A percentile compares a stretch with the other conserved stretches of the same genome.
phyloP scores from a whole-genome alignment of 1,140 invertebrate genomes.

The Vanessa tameamea region DNA sequence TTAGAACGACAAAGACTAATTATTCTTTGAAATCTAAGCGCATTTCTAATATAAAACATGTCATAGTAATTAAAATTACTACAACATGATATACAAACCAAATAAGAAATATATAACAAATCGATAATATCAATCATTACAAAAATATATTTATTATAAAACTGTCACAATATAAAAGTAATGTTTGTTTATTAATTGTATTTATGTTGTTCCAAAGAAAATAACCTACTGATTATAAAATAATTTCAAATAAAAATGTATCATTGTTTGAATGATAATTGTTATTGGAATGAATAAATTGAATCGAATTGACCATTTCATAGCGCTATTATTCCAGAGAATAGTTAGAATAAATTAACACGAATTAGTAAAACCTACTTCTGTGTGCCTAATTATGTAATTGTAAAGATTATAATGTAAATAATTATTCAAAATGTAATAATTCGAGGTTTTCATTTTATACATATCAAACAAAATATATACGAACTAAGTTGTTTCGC shows the following conservation, averaged over 20 bases:
- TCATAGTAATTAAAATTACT: neutral
- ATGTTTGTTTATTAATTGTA: too few relatives aligned
- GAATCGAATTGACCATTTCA: neutral
- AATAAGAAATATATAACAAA: too few relatives aligned
- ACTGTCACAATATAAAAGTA: too few relatives aligned
- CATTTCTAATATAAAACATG: neutral
- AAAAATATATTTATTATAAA: too few relatives aligned
- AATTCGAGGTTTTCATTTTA: slow-evolving; percentile 74
- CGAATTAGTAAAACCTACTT: slow-evolving; percentile 61
- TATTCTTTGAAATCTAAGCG: neutral
- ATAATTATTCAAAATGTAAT: slow-evolving; percentile 55
- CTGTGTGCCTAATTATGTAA: slow-evolving; percentile 66
- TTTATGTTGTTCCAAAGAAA: too few relatives aligned
- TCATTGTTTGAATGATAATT: too few relatives aligned
- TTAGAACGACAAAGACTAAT: slow-evolving; percentile 4
- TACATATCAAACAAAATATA: slow-evolving; percentile 75
- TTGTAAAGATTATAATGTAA: slow-evolving; percentile 57
- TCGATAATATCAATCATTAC: neutral
- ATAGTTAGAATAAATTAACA: slow-evolving; percentile 35
- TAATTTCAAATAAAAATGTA: too few relatives aligned
- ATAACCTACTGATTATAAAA: too few relatives aligned
- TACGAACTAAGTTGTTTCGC: slow-evolving; percentile 51
- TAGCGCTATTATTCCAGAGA: slow-evolving; percentile 45
- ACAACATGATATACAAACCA: too few relatives aligned
- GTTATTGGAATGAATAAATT: neutral